Evolutionary conservation across 2,113 vertebrate species (phyloP), one percentile per base, ranked within the genome.

Genomic region (Pterocles orientalis): DNA sequence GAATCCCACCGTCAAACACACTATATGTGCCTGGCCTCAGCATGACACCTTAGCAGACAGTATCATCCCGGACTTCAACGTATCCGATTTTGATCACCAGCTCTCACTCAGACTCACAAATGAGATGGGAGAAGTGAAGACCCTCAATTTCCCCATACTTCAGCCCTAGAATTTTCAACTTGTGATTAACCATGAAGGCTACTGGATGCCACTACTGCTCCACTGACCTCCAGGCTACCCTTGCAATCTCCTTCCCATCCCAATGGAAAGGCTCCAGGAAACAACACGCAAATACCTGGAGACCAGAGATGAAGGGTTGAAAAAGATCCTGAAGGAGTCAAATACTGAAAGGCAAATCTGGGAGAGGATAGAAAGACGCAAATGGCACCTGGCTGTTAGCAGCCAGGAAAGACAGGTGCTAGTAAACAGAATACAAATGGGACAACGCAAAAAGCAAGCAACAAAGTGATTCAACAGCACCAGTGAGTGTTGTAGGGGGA

Each of bases 181-280:
- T 96, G 72, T 78, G 82, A 88, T 88, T 91, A 92, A 82, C 31
- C 0, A 5, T 45, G 53, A 24, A 76, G 34, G 72, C 29, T 54
- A 96, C 75, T 86, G 95, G 96, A 92, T 89, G 95, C 89, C 97
- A 93, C 68, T 92, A 88, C 92, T 31, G 75, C 71, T 78, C 88
- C 65, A 60, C 41, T 43, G 23, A n/a, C 36, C 18, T 70, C 57
- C 70, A 65, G 13, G 14, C 34, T 31, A 82, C 10, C 14, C 25
- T 68, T 26, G 36, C 48, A 54, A 13, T 29, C 31, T 48, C 66
- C 45, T 41, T 39, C 45, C 50, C 14, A n/a, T 45, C 8, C 34
- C 29, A 57, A 71, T 9, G 36, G 12, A 78, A 50, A 76, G 3
- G 6, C 17, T 66, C 29, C 25, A 53, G 12, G 41, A 45, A 88